Base-by-base conservation (phyloP, 2,888 invertebrate genomes). In the Folsomia candida region DNA sequence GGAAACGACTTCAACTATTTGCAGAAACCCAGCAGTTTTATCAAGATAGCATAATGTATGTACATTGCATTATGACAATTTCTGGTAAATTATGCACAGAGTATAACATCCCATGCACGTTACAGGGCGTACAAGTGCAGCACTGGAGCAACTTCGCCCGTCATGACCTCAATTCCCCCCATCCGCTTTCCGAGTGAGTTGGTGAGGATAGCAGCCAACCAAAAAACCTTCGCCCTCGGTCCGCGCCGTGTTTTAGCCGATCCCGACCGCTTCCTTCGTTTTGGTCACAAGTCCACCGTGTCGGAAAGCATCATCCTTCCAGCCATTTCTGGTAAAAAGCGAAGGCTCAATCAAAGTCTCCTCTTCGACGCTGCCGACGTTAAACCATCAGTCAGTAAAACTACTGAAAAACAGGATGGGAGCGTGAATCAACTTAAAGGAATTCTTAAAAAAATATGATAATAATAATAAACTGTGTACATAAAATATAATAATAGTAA, bases 131-230 rank as follows among this genome's bases (percentile, higher is more conserved):
- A 62, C 62, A 62, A 29, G n/a, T 27, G 14, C 62, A 29, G 20
- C 29, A 37, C 14, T 37, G 14, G 37, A 9, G 37, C 37, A 14
- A 37, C 14, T 4, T 37, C 37, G 14, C 14, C 37, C 37, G 6
- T 14, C 37, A 4, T 37, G 37, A 65, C 65, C n/a, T 71, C 61
- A n/a, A n/a, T 60, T 1, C n/a, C 69, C 2, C 67, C 74, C 11
- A 29, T 26, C 26, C 64, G 65, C 47, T 20, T 62, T 25, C 63
- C 62, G 26, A 71, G 74, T 28, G 71, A n/a, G n/a, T n/a, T n/a
- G n/a, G n/a, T n/a, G n/a, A n/a, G n/a, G n/a, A n/a, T n/a, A n/a
- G n/a, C n/a, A n/a, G n/a, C 74, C 6, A 37, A 37, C 37, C 37
- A 37, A 14, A 37, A 37, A 9, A 37, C 4, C 37, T 37, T 37